phyloP scores from a whole-genome alignment of 2,113 vertebrate genomes.

The cat (Felis catus) region DNA sequence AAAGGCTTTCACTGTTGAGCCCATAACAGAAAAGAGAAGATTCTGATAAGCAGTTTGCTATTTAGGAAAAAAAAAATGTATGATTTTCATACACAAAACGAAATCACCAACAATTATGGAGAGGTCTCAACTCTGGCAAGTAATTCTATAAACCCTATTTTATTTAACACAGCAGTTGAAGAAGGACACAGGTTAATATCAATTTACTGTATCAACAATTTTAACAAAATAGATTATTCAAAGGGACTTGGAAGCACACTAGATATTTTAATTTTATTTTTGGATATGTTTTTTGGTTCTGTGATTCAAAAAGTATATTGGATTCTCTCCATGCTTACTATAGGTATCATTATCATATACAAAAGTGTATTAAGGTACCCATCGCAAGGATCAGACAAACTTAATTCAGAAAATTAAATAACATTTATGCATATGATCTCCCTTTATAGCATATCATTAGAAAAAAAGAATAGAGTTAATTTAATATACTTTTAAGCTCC shows the following conservation, averaged over 20 bases:
- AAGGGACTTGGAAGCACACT: not conserved
- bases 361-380: not conserved
- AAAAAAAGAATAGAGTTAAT: not conserved
- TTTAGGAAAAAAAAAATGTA: not conserved
- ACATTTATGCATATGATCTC: not conserved
- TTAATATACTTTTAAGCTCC: not conserved
- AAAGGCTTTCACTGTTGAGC: not conserved
- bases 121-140: not conserved
- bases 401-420: constrained; percentile 14
- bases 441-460: not conserved
- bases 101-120: not conserved
- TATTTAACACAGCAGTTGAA: not conserved
- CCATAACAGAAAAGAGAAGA: not conserved
- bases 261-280: not conserved
- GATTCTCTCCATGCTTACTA: not conserved
- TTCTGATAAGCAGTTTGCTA: not conserved
- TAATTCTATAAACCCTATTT: not conserved
- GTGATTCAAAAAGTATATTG: not conserved
- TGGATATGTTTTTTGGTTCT: not conserved
- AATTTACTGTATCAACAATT: not conserved
- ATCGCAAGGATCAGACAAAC: not conserved
- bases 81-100: not conserved
- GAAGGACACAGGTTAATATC: not conserved
- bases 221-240: not conserved
- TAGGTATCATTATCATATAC: not conserved